Evolutionary conservation across 1,140 invertebrate genomes (phyloP).

Genomic region (Calephelis virginiensis): DNA sequence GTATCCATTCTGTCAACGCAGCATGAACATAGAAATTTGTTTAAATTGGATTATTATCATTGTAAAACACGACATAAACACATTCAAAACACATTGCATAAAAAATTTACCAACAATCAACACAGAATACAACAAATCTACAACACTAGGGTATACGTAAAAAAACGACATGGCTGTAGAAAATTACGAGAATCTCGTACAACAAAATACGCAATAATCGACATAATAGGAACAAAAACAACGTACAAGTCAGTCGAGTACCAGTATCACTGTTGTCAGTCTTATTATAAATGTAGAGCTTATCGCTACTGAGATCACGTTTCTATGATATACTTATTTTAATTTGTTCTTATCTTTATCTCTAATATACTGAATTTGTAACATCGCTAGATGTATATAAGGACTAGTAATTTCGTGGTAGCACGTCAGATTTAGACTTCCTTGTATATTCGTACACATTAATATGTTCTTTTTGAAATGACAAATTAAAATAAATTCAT

Average conservation of each 20-base stretch:
- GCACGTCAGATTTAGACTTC: not conserved
- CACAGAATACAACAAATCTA: slow-evolving; percentile 45
- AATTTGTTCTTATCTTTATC: slow-evolving; percentile 30
- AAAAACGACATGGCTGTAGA: slow-evolving; percentile 25
- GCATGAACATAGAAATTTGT: slow-evolving; percentile 57
- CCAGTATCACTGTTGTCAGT: slow-evolving; percentile 39
- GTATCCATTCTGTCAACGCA: slow-evolving; percentile 67
- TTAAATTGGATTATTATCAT: slow-evolving; percentile 24
- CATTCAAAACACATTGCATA: slow-evolving; percentile 48
- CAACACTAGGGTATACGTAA: slow-evolving; percentile 28
- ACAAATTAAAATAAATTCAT: not conserved
- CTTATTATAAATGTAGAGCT: slow-evolving; percentile 44
- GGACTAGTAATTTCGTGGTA: slow-evolving; percentile 1
- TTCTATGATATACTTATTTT: slow-evolving; percentile 27
- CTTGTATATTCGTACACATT: not conserved
- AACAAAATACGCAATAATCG: not conserved
- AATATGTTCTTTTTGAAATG: not conserved
- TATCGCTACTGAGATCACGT: slow-evolving; percentile 43
- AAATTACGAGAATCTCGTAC: slow-evolving; percentile 15
- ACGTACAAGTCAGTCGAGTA: slow-evolving; percentile 14
- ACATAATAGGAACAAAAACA: slow-evolving; percentile 5
- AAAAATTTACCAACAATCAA: slow-evolving; percentile 53
- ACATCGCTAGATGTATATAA: not conserved
- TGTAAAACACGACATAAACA: slow-evolving; percentile 54
- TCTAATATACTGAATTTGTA: slow-evolving; percentile 8